Conservation (phyloP, 2,113 vertebrate genomes). For the Poeciliopsis retropinna region DNA sequence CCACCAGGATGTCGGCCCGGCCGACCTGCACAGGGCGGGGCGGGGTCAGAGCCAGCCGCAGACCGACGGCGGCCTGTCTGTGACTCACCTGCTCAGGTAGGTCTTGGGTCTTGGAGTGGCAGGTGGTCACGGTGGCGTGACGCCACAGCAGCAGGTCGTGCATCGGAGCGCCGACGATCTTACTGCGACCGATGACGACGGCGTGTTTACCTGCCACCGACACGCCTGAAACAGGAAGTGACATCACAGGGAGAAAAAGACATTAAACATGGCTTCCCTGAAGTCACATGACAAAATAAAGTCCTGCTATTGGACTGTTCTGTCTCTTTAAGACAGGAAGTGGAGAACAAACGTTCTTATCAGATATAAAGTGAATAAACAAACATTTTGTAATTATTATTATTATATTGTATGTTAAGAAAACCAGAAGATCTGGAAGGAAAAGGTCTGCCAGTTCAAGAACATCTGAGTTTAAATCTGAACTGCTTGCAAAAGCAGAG, state of each 20-base stretch:
- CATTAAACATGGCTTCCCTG: background rate
- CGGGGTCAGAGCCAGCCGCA: background rate
- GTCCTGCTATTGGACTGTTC: background rate
- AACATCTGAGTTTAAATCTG: background rate
- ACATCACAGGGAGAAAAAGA: background rate
- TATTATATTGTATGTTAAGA: no score
- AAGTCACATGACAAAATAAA: background rate
- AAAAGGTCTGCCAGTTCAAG: no score
- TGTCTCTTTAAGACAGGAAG: no score
- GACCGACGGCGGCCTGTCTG: background rate
- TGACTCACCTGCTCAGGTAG: slow-evolving; percentile 78
- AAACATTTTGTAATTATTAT: no score
- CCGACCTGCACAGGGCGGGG: slow-evolving; percentile 71
- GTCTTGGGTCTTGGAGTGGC: slow-evolving; percentile 90
- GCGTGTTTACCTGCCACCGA: slow-evolving; percentile 88
- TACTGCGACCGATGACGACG: slow-evolving; percentile 94
- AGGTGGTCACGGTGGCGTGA: slow-evolving; percentile 93
- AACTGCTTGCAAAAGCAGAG: background rate
- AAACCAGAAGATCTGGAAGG: no score
- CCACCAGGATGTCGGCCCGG: slow-evolving; percentile 93
- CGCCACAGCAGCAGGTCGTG: slow-evolving; percentile 93
- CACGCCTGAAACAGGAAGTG: slow-evolving; percentile 78
- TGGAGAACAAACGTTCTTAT: no score
- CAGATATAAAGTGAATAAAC: no score
- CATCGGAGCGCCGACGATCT: slow-evolving; percentile 96